A percentile compares a stretch with the other conserved stretches of the same genome.
These are phyloP conservation scores for Leucopsar rothschildi DNA, from an alignment of 2,113 vertebrate species.

Conservation along the genomic window DNA sequence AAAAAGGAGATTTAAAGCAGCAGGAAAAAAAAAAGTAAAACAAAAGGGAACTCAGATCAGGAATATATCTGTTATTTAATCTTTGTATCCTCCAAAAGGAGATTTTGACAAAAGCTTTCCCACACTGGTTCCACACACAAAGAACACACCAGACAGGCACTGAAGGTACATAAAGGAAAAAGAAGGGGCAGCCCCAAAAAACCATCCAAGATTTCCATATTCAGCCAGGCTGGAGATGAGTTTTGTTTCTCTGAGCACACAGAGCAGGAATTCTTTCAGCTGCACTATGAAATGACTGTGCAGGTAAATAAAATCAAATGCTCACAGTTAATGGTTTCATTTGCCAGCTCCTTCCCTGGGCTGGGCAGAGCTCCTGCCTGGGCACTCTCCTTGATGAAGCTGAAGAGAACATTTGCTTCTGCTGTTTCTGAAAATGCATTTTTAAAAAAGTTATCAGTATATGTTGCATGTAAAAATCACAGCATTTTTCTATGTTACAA, in stretches of 20 bases:
- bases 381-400: conserved; percentile 80
- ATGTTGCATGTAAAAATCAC: neutral
- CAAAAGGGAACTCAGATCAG: neutral
- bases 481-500: neutral
- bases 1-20: neutral
- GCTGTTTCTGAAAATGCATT: conserved; percentile 78
- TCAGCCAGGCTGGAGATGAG: neutral
- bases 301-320: neutral
- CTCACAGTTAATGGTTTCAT: conserved; percentile 81
- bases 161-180: neutral
- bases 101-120: neutral
- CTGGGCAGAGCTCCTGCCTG: conserved; percentile 75
- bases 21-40: neutral
- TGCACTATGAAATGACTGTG: neutral
- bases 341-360: conserved; percentile 71
- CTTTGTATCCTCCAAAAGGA: neutral
- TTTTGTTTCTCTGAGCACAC: neutral
- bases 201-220: neutral
- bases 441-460: neutral
- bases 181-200: neutral
- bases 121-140: neutral
- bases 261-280: neutral
- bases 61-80: neutral
- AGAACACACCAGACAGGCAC: neutral
- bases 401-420: conserved; percentile 86